phyloP scores from a whole-genome alignment of 2,113 vertebrate species.

The Megalops atlanticus region DNA sequence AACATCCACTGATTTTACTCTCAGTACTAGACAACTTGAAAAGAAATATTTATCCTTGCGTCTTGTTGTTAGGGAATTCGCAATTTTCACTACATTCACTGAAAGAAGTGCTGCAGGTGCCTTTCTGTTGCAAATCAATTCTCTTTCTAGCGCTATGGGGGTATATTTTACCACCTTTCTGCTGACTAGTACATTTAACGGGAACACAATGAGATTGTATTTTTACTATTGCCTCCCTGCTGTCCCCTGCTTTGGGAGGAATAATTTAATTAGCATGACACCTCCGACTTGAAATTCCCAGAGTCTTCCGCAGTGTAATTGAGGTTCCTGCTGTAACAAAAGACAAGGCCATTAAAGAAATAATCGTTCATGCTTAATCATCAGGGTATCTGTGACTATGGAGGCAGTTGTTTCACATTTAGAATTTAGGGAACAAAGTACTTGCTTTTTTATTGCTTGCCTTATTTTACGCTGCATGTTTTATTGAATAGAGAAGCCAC shows the following conservation, averaged over 20 bases:
- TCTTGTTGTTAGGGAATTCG: background rate
- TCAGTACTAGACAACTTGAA: background rate
- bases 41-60: background rate
- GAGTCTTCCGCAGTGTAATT: slow-evolving; percentile 11
- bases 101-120: background rate
- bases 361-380: slow-evolving; percentile 30
- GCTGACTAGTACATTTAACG: background rate
- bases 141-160: background rate
- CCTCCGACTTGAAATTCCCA: slow-evolving; percentile 29
- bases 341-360: slow-evolving; percentile 31
- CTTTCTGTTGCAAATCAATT: background rate
- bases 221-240: slow-evolving; percentile 7
- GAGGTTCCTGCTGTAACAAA: slow-evolving; percentile 1
- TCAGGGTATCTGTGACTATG: slow-evolving; percentile 10
- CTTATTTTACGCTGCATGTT: background rate
- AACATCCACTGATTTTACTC: background rate
- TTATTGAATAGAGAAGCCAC: background rate
- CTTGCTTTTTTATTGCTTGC: background rate
- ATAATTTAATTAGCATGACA: slow-evolving; percentile 36
- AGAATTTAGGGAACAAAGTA: background rate
- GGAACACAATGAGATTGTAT: background rate
- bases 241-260: slow-evolving; percentile 12
- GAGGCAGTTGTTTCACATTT: background rate
- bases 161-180: slow-evolving; percentile 2
- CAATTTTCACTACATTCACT: background rate